Evolutionary conservation across 2,797 vertebrate species (phyloP).

Genomic region (Uromys caudimaculatus): DNA sequence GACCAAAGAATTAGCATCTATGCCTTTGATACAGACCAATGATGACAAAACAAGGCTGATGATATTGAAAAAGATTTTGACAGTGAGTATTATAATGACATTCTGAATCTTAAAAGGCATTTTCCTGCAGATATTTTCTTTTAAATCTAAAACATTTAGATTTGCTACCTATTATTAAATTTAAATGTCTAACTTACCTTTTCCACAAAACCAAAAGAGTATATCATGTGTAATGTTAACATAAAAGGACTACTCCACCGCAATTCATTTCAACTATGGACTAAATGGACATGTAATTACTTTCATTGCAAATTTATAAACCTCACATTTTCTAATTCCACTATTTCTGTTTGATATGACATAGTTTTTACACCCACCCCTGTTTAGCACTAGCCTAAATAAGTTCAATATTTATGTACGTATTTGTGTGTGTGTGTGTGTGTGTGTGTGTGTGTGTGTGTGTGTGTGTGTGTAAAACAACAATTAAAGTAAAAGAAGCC

Average conservation of each 20-base stretch:
- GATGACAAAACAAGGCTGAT: neutral
- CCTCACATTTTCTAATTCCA: conserved; percentile 77
- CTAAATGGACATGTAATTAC: conserved; percentile 17
- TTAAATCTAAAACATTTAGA: conserved; percentile 80
- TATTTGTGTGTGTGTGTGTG: neutral
- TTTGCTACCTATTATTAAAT: conserved; percentile 81
- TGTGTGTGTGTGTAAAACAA: neutral
- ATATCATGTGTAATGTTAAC: conserved; percentile 77
- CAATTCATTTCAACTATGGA: conserved; percentile 67
- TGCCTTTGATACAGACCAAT: neutral
- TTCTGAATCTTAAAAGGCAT: conserved; percentile 78
- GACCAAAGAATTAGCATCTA: neutral
- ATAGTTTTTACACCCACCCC: neutral
- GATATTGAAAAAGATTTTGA: neutral
- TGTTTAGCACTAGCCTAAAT: neutral
- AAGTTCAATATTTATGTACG: neutral
- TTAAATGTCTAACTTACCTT: conserved; percentile 72
- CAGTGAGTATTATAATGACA: conserved; percentile 38
- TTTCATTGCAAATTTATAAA: conserved; percentile 73
- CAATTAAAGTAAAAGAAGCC: neutral
- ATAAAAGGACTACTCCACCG: conserved; percentile 73
- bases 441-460: neutral
- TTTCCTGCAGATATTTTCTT: conserved; percentile 79
- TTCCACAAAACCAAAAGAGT: conserved; percentile 78
- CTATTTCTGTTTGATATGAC: conserved; percentile 58